Evolutionary conservation across 2,797 vertebrate species (phyloP), one percentile per base, ranked within the genome.

Genomic region (Chloroceryle amazona): DNA sequence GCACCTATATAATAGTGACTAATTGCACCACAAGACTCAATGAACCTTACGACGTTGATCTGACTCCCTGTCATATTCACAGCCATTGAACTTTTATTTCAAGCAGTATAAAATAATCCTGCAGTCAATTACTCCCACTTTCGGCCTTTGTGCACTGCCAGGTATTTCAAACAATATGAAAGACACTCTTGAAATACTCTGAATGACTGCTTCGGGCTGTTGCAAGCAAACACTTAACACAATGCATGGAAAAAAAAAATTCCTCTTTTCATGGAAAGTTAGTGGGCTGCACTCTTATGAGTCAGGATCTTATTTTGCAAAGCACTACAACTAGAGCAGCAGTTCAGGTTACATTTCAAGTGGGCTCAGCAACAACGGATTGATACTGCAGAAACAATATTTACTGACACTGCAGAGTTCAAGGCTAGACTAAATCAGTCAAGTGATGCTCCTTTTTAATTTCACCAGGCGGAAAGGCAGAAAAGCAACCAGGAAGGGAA

Each of bases 41-140:
- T 1, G 1, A 61, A 47, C 28, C 25, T 81, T 61, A 44, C 7
- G 0, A 42, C 6, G 47, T 63, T 74, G 73, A 57, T 81, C n/a
- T 47, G 87, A 55, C 76, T 91, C 84, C 31, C 15, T 68, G 90
- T 88, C 72, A 72, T 72, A 44, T 63, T 88, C 41, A 4, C 72
- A 92, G 79, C 70, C 82, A 15, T 83, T 74, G 91, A 7, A 28
- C 93, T 93, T 91, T 73, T 55, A 52, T 96, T 93, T 79, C 87
- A 90, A 74, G 63, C 78, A 26, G 60, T 49, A 54, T 4, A 89
- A 87, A 85, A 92, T 65, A 74, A 95, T 87, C 72, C 85, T 35
- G 70, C 86, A 90, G 89, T 81, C 91, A 94, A 75, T 91, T 88
- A 87, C 93, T 94, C 89, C 93, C 92, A 96, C 95, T 96, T 95